These are phyloP conservation scores for Trematomus bernacchii DNA, from an alignment of 2,797 vertebrate species.

Conservation along the genomic window DNA sequence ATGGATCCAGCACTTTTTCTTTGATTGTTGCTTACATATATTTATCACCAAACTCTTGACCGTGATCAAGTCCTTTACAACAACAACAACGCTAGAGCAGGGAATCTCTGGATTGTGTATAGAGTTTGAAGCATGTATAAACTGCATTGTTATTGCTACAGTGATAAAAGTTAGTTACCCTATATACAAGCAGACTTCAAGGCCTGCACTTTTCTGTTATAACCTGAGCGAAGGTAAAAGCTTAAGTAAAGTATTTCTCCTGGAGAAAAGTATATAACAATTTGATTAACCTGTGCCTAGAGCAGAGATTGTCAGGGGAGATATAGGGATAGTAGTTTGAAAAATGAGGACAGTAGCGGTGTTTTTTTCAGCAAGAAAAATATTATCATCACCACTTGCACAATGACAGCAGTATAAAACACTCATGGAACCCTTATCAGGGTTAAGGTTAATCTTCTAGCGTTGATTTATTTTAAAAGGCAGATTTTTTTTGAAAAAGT, in stretches of 20 bases:
- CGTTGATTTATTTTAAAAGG: constrained; percentile 61
- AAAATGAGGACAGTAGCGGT: constrained; percentile 42
- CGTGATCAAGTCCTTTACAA: constrained; percentile 16
- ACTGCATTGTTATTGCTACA: not conserved
- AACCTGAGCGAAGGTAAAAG: constrained; percentile 48
- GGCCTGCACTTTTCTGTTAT: constrained; percentile 23
- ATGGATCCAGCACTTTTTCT: constrained; percentile 25
- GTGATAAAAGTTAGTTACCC: not conserved
- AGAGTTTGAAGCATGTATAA: not conserved
- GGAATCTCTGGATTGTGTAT: not conserved
- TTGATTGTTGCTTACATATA: constrained; percentile 28
- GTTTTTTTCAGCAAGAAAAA: constrained; percentile 47
- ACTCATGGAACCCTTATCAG: constrained; percentile 47
- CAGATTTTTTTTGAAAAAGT: constrained; percentile 40
- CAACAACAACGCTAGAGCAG: not conserved
- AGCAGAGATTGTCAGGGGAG: constrained; percentile 44
- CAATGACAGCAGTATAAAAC: constrained; percentile 66
- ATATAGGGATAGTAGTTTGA: constrained; percentile 46
- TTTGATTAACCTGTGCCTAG: constrained; percentile 55
- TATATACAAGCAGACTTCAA: constrained; percentile 21
- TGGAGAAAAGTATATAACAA: constrained; percentile 33
- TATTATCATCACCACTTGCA: constrained; percentile 33
- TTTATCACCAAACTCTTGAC: not conserved
- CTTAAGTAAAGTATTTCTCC: constrained; percentile 35
- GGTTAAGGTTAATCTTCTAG: constrained; percentile 55